Evolutionary conservation across 2,888 invertebrate species (phyloP), one percentile per base, ranked within the genome.

Genomic region (Polyploca ridens): DNA sequence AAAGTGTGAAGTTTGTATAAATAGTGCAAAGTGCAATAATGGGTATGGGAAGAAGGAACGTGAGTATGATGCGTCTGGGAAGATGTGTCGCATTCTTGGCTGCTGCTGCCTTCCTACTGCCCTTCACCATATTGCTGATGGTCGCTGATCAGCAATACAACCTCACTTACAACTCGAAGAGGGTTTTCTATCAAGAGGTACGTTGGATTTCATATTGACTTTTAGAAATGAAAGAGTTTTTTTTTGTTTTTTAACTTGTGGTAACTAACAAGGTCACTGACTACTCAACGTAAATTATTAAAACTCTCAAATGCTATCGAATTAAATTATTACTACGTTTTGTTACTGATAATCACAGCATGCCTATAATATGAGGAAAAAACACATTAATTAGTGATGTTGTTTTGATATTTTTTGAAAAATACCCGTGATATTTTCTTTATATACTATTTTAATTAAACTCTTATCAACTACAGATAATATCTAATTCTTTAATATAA

Each of bases 121-220:
- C 95, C 1, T 90, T 95, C 82, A 91, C 95, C 67, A 95, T 95
- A 13, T 87, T 95, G 61, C 87, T 95, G 69, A 95, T 95, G 87
- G 95, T 95, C 16, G 95, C 95, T 5, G 95, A 95, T 73, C 95
- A 95, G 78, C 95, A 95, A 80, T 94, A 95, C 89, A 93, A 95
- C 83, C 93, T 95, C n/a, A 89, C 92, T 10, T 92, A 94, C 75
- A 92, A 88, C 78, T 89, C 93, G 57, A 93, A 93, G 73, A 80
- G 94, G 62, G 91, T 93, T 62, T 91, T 94, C 76, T 93, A 94
- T 70, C 94, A 94, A 77, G 95, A 95, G 93, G 95, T 95, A 75
- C 89, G 90, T 83, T 54, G 5, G 54, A 57, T 66, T 46, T 16
- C 64, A 59, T 35, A 41, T 41, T 41, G 0, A 38, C 8, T 13